Percentiles rank a stretch among this genome's conserved stretches.
Evolutionary conservation across 2,113 vertebrate species (phyloP).

Genomic region (Balaeniceps rex): DNA sequence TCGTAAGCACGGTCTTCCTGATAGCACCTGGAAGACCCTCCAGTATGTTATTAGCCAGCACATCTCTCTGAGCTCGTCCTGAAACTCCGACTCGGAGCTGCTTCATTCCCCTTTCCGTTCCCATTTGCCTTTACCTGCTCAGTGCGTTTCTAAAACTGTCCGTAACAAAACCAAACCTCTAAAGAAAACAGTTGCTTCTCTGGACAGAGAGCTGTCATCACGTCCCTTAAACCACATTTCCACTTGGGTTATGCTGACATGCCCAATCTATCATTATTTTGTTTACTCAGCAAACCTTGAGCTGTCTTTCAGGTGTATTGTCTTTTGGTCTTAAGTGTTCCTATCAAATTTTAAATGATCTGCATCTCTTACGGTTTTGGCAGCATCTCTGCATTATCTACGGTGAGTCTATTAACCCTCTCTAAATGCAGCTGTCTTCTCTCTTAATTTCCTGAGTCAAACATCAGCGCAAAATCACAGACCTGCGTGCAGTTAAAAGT

Average conservation of each 20-base stretch:
- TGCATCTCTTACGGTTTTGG: background rate
- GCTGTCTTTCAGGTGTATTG: background rate
- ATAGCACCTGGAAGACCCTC: background rate
- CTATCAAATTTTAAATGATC: slow-evolving; percentile 18
- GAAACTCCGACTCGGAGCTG: background rate
- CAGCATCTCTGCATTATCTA: background rate
- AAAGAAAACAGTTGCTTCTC: background rate
- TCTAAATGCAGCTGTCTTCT: background rate
- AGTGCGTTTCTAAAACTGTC: background rate
- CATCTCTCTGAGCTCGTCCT: background rate
- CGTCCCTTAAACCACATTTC: background rate
- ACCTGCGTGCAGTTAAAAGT: background rate
- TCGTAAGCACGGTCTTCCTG: background rate
- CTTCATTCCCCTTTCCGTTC: background rate
- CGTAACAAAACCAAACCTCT: background rate
- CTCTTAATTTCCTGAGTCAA: background rate
- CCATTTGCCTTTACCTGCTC: background rate
- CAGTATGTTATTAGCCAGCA: fast-evolving
- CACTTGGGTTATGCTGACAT: background rate
- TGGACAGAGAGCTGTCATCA: background rate
- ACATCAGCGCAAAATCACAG: background rate
- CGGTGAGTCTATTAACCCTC: background rate
- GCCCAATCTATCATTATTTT: slow-evolving; percentile 32
- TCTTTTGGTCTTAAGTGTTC: background rate
- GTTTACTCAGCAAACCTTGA: background rate